Percentiles rank a stretch among this genome's conserved stretches.
phyloP scores from a whole-genome alignment of 2,888 invertebrate species.

The Dasypogon diadema region DNA sequence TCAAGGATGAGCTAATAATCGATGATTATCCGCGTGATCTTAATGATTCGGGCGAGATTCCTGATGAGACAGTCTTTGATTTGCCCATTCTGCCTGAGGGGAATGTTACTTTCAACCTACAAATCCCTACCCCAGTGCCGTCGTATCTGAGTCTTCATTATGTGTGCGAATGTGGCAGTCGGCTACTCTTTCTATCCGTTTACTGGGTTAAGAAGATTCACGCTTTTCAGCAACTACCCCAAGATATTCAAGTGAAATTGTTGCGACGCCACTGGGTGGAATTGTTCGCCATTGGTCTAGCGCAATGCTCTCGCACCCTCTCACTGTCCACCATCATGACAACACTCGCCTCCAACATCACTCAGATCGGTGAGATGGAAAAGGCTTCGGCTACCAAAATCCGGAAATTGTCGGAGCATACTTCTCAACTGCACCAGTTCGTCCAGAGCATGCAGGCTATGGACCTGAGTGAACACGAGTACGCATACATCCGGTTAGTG shows the following conservation, averaged over 20 bases:
- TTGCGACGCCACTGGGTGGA: conserved; percentile 93
- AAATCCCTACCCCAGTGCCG: conserved; percentile 83
- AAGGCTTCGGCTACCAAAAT: conserved; percentile 83
- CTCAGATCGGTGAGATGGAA: conserved; percentile 71
- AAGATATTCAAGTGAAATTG: conserved; percentile 85
- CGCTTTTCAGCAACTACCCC: conserved; percentile 83
- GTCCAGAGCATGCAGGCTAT: conserved; percentile 80
- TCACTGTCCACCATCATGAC: conserved; percentile 85
- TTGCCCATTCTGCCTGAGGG: conserved; percentile 78
- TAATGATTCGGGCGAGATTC: conserved; percentile 35
- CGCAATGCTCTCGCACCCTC: conserved; percentile 85
- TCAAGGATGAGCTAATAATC: conserved; percentile 64
- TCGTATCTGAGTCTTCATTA: conserved; percentile 94
- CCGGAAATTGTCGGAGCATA: conserved; percentile 81
- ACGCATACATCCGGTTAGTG: conserved; percentile 88
- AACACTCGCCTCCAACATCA: conserved; percentile 76
- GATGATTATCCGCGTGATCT: conserved; percentile 58
- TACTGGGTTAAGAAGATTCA: conserved; percentile 91
- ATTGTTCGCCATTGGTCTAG: conserved; percentile 89
- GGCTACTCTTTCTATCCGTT: conserved; percentile 89
- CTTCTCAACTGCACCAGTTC: conserved; percentile 86
- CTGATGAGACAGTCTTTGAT: conserved; percentile 64
- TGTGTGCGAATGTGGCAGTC: conserved; percentile 94
- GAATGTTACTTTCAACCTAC: conserved; percentile 80
- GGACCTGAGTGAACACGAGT: conserved; percentile 85